Percentiles rank a stretch among this genome's conserved stretches.
Evolutionary conservation across 2,888 invertebrate species (phyloP).

Genomic region (Byasa hedistus): DNA sequence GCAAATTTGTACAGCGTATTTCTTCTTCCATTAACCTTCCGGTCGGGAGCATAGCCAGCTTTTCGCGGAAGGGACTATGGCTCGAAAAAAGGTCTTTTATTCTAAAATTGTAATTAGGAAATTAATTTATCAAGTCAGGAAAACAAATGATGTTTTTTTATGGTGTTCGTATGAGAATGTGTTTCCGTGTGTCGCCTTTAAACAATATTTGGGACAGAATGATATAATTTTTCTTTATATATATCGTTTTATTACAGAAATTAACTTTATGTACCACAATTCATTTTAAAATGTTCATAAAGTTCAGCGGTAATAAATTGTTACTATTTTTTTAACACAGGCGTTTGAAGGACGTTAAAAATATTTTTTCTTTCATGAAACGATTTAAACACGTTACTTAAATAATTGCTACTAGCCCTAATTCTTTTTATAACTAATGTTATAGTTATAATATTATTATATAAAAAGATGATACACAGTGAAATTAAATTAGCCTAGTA

Average conservation of each 20-base stretch:
- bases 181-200: slow-evolving; percentile 50
- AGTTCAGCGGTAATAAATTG: background rate
- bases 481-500: too few relatives aligned
- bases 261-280: too few relatives aligned
- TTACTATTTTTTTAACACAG: slow-evolving; percentile 1
- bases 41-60: slow-evolving; percentile 51
- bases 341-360: background rate
- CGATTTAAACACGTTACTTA: too few relatives aligned
- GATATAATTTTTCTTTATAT: slow-evolving; percentile 32
- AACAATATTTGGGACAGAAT: slow-evolving; percentile 42
- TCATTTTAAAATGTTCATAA: background rate
- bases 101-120: slow-evolving; percentile 75
- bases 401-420: too few relatives aligned
- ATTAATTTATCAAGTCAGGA: slow-evolving; percentile 71
- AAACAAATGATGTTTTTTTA: slow-evolving; percentile 65
- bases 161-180: slow-evolving; percentile 59
- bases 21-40: slow-evolving; percentile 77
- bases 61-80: slow-evolving; percentile 54
- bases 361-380: too few relatives aligned
- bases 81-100: slow-evolving; percentile 70
- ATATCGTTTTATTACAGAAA: background rate
- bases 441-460: too few relatives aligned
- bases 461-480: too few relatives aligned
- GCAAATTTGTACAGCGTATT: slow-evolving; percentile 79
- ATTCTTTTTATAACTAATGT: too few relatives aligned